These are phyloP conservation scores for Glaucidium brasilianum DNA, from an alignment of 2,113 vertebrate genomes.

Conservation along the genomic window DNA sequence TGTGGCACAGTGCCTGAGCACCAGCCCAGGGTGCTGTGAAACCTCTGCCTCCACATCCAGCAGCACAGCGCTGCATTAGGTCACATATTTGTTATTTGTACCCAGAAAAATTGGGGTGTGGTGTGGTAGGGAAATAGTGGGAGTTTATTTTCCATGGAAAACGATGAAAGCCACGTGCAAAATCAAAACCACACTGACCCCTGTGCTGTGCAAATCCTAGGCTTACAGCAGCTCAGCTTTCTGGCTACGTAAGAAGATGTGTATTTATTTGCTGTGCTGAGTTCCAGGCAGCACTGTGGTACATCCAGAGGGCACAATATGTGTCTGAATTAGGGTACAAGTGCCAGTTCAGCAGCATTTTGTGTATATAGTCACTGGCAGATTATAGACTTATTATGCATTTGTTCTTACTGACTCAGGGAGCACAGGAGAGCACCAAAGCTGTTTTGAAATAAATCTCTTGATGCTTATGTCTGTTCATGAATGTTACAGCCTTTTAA, in stretches of 20 bases:
- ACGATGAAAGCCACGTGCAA: neutral
- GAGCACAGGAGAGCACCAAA: neutral
- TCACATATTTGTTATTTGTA: neutral
- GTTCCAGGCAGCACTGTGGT: neutral
- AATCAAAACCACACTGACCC: neutral
- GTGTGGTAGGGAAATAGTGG: neutral
- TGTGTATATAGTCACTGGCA: neutral
- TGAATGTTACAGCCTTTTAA: neutral
- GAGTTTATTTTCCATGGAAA: neutral
- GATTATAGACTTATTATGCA: neutral
- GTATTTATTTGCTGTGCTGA: neutral
- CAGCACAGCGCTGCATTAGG: fast-evolving
- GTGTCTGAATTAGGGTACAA: neutral
- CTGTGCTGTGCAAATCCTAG: neutral
- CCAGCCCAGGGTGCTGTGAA: neutral
- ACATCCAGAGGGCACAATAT: neutral
- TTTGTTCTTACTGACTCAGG: neutral
- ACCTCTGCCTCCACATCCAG: neutral
- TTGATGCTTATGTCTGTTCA: neutral
- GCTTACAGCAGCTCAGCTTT: neutral
- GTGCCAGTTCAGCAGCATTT: neutral
- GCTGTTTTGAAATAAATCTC: neutral
- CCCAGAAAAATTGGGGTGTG: neutral
- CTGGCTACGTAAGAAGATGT: fast-evolving
- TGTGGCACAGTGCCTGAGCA: neutral